These are phyloP conservation scores for Porites cylindrica DNA, from an alignment of 92 coral and sea anemone genomes.

Conservation along the genomic window DNA sequence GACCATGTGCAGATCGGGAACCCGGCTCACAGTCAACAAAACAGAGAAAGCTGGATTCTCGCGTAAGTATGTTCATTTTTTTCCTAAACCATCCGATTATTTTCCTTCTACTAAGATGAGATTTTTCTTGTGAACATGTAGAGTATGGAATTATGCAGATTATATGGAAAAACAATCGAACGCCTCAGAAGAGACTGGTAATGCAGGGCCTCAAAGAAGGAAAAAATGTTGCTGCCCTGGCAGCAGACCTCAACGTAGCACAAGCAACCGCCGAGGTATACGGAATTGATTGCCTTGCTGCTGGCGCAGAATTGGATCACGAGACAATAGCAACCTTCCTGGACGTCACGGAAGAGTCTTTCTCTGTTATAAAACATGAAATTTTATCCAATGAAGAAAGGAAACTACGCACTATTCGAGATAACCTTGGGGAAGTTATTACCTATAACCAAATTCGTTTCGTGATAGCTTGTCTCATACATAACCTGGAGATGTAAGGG, in stretches of 20 bases:
- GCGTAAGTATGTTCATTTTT: not conserved
- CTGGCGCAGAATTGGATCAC: not conserved
- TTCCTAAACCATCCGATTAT: not conserved
- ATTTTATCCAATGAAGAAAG: not conserved
- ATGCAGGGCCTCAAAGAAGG: not conserved
- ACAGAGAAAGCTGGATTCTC: not conserved
- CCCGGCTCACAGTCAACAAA: not conserved
- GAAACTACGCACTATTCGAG: not conserved
- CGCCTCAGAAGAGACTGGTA: not conserved
- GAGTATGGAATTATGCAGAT: not conserved
- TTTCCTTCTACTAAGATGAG: not conserved
- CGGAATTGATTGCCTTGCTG: not conserved
- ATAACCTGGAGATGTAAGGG: not conserved
- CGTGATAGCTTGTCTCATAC: conserved; percentile 4
- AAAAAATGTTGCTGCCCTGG: not conserved
- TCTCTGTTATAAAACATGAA: not conserved
- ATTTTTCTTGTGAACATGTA: not conserved
- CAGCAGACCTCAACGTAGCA: not conserved
- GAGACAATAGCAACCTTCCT: not conserved
- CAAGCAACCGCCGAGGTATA: not conserved
- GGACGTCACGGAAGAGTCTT: not conserved
- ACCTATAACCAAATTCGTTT: conserved; percentile 6
- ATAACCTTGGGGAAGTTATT: not conserved
- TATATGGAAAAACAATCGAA: not conserved
- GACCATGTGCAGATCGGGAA: not conserved